Percentiles rank a stretch among this genome's conserved stretches.
Conservation (phyloP, 1,140 invertebrate species). For the Whitmania pigra region DNA sequence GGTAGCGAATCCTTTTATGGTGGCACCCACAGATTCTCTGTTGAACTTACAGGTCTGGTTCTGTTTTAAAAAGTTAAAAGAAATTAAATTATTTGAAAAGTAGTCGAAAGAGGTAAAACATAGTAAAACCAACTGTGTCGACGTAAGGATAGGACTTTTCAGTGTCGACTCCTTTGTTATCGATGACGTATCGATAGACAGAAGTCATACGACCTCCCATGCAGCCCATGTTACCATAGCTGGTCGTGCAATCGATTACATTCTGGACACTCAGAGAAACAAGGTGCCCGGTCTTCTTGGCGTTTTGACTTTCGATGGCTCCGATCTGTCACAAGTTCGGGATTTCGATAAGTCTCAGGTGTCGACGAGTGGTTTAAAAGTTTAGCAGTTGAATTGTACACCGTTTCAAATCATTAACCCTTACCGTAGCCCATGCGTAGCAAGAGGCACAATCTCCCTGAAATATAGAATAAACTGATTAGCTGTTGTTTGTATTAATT, state of each 20-base stretch:
- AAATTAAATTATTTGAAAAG: too few relatives aligned
- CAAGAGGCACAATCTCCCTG: too few relatives aligned
- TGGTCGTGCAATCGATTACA: constrained; percentile 46
- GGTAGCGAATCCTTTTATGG: constrained; percentile 14
- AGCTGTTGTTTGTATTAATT: too few relatives aligned
- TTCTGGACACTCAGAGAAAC: constrained; percentile 30
- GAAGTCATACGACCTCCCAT: constrained; percentile 28
- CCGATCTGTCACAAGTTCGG: constrained; percentile 28
- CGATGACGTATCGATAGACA: constrained; percentile 26
- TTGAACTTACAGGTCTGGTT: constrained; percentile 19
- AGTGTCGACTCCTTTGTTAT: constrained; percentile 24
- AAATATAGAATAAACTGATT: too few relatives aligned
- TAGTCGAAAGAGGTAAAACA: too few relatives aligned
- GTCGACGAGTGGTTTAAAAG: too few relatives aligned
- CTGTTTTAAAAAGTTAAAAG: background rate
- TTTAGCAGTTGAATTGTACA: too few relatives aligned
- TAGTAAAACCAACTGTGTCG: constrained; percentile 2
- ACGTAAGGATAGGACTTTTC: constrained; percentile 24
- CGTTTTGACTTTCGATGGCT: constrained; percentile 31
- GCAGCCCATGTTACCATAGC: constrained; percentile 27
- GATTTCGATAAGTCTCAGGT: too few relatives aligned
- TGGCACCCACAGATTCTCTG: constrained; percentile 20
- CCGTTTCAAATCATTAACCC: too few relatives aligned
- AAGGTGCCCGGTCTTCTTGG: constrained; percentile 29
- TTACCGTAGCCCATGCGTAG: too few relatives aligned